Conservation (phyloP, 1,140 invertebrate species). For the Adelges cooleyi region DNA sequence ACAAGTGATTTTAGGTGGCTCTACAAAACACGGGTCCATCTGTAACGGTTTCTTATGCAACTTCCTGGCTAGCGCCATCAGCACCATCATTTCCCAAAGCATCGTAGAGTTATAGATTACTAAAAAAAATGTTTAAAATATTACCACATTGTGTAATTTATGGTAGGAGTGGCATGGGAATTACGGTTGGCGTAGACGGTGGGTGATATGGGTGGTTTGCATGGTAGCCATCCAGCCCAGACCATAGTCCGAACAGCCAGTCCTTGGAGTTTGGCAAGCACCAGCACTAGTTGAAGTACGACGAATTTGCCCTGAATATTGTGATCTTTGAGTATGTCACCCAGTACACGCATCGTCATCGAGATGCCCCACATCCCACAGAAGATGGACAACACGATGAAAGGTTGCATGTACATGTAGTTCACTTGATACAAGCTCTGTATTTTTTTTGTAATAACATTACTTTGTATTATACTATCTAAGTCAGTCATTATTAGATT, state of each 20-base stretch:
- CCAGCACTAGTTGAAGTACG: conserved; percentile 36
- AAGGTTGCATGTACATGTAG: conserved; percentile 48
- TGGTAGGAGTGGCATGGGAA: too few species aligned
- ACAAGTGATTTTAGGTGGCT: conserved; percentile 6
- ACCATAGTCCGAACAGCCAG: conserved; percentile 33
- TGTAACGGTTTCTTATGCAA: conserved; percentile 43
- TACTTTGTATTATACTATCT: too few species aligned
- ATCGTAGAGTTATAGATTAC: conserved; percentile 48
- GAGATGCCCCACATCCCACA: conserved; percentile 50
- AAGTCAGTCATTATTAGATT: conserved; percentile 15
- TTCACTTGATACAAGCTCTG: conserved; percentile 48
- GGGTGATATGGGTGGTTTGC: conserved; percentile 38
- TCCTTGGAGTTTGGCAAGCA: conserved; percentile 36
- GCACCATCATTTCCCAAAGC: conserved; percentile 48
- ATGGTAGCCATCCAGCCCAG: conserved; percentile 34
- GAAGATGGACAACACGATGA: conserved; percentile 47
- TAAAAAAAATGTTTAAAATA: conserved; percentile 34
- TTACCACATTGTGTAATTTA: neutral
- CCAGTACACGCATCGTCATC: conserved; percentile 44
- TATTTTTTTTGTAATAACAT: conserved; percentile 36
- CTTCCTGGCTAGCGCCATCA: conserved; percentile 44
- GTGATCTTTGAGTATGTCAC: conserved; percentile 39
- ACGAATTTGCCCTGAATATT: conserved; percentile 36
- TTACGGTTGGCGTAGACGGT: conserved; percentile 42
- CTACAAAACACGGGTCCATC: neutral